These are phyloP conservation scores for Channa argus DNA, from an alignment of 2,113 vertebrate species.

Conservation along the genomic window DNA sequence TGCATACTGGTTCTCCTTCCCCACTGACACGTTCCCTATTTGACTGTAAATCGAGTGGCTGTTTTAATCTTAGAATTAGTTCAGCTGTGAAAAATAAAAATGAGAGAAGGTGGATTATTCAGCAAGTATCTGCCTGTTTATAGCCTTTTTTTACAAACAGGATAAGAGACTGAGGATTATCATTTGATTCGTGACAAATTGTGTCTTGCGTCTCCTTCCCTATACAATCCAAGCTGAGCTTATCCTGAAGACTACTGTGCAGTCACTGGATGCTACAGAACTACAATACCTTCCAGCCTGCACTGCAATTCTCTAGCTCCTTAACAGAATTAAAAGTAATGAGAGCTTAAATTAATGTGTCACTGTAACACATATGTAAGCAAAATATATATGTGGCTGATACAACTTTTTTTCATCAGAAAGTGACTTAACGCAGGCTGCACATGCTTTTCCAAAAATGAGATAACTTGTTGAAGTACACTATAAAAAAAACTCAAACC, in stretches of 20 bases:
- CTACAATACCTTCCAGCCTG: slow-evolving; percentile 27
- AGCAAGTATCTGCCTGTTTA: slow-evolving; percentile 17
- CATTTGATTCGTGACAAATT: neutral
- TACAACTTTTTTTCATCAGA: neutral
- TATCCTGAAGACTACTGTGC: slow-evolving; percentile 41
- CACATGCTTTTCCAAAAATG: neutral
- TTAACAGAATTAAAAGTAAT: slow-evolving; percentile 38
- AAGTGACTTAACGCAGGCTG: slow-evolving; percentile 10
- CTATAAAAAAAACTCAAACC: neutral
- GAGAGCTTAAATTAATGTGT: neutral
- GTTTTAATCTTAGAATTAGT: slow-evolving; percentile 49
- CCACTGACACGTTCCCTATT: slow-evolving; percentile 38
- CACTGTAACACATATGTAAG: neutral
- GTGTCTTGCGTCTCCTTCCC: neutral
- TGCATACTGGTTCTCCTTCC: slow-evolving; percentile 33
- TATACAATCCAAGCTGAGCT: slow-evolving; percentile 22
- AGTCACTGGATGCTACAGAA: slow-evolving; percentile 37
- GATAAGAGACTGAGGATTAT: slow-evolving; percentile 20
- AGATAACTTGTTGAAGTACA: neutral
- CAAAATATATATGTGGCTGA: slow-evolving; percentile 15
- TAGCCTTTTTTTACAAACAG: slow-evolving; percentile 18
- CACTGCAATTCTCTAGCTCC: slow-evolving; percentile 33
- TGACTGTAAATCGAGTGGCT: slow-evolving; percentile 54
- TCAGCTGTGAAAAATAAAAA: slow-evolving; percentile 39
- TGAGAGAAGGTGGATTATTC: slow-evolving; percentile 35